These are phyloP conservation scores for Sturmia bella DNA, from an alignment of 2,888 invertebrate species.

Conservation along the genomic window DNA sequence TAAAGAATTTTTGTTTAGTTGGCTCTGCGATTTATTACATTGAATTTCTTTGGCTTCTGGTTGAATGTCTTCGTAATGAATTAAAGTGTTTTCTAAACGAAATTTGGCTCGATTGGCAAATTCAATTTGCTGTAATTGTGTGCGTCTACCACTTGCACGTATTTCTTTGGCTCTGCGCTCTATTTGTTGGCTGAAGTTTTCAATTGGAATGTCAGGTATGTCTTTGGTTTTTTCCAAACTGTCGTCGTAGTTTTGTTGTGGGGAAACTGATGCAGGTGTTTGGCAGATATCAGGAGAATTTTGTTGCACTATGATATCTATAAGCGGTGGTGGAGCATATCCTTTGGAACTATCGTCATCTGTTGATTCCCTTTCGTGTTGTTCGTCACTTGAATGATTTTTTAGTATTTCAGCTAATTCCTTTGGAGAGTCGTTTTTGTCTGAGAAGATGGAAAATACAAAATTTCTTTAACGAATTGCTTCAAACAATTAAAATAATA, in stretches of 20 bases:
- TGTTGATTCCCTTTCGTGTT: neutral
- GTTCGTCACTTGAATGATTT: slow-evolving; percentile 11
- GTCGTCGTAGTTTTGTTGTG: slow-evolving; percentile 55
- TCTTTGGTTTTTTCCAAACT: slow-evolving; percentile 77
- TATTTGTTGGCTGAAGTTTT: slow-evolving; percentile 78
- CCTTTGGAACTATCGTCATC: neutral
- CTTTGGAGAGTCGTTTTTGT: neutral
- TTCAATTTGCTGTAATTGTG: slow-evolving; percentile 63
- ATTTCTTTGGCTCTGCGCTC: slow-evolving; percentile 78
- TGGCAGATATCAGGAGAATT: neutral
- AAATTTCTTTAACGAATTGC: too few species aligned
- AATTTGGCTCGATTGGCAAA: slow-evolving; percentile 66
- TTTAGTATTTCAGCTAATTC: neutral
- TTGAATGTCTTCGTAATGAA: slow-evolving; percentile 40
- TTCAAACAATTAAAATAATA: too few species aligned
- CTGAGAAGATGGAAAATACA: neutral
- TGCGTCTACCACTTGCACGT: slow-evolving; percentile 64
- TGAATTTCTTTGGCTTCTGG: slow-evolving; percentile 54
- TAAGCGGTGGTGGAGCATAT: neutral
- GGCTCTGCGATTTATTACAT: slow-evolving; percentile 24
- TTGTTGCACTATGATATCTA: neutral
- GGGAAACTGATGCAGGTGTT: slow-evolving; percentile 15
- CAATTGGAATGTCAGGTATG: slow-evolving; percentile 78
- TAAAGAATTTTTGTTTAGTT: slow-evolving; percentile 61
- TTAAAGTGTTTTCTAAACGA: slow-evolving; percentile 63